Evolutionary conservation across 2,797 vertebrate genomes (phyloP).

Genomic region (Eleutherodactylus coqui): DNA sequence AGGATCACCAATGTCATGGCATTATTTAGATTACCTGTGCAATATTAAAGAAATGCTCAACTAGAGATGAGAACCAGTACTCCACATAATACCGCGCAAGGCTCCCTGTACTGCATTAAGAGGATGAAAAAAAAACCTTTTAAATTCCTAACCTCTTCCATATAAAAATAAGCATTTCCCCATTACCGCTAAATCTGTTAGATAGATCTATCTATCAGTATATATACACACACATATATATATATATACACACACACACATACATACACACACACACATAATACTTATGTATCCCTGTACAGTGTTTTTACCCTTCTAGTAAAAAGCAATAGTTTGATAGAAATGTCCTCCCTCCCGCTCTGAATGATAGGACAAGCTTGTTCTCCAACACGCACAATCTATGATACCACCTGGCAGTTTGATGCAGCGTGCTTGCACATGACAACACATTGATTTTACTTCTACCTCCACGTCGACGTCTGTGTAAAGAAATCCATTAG

Average conservation of each 20-base stretch:
- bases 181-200: not conserved
- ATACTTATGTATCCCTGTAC: not conserved
- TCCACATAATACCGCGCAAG: not conserved
- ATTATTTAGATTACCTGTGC: not conserved
- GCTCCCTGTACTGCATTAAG: not conserved
- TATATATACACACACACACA: no score
- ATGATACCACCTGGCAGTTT: conserved; percentile 87
- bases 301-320: conserved; percentile 4
- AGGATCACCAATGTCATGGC: not conserved
- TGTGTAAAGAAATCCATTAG: conserved; percentile 98
- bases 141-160: not conserved
- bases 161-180: not conserved
- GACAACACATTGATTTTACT: conserved; percentile 99
- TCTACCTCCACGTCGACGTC: conserved; percentile 90
- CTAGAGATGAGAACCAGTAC: not conserved
- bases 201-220: not conserved
- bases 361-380: conserved; percentile 75
- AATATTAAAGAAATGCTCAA: not conserved
- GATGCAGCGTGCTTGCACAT: conserved; percentile 89
- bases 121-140: not conserved
- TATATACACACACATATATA: not conserved
- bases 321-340: conserved; percentile 23
- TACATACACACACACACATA: no score
- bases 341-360: conserved; percentile 8
- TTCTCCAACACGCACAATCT: conserved; percentile 74